Evolutionary conservation across 2,113 vertebrate species (phyloP), one percentile per base, ranked within the genome.

Genomic region (Vicugna pacos): DNA sequence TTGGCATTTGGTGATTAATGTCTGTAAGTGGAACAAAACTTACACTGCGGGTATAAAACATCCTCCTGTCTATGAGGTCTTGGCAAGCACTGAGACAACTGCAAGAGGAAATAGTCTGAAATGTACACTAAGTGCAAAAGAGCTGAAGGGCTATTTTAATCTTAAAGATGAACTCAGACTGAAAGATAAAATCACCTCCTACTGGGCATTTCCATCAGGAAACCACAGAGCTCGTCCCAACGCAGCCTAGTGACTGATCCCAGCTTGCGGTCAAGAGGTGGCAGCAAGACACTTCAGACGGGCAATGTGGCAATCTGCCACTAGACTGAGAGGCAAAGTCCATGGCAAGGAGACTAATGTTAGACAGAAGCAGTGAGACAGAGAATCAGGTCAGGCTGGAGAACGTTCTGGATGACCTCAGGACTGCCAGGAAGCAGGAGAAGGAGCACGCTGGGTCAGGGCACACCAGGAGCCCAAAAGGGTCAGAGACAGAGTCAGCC

Each of bases 1-100:
- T 85, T 96, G 88, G 52, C 56, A 32, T 85, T 48, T 56, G 24
- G 67, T 95, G 93, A 96, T 93, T 93, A 96, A 96, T 91, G 91
- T 73, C 35, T 81, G 30, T 73, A 56, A 85, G 28, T 69, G 52
- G 60, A 92, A 93, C 24, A 89, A 87, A 95, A 89, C 80, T 96
- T 83, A 79, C 3, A 67, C 70, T 81, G n/a, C 65, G 77, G 22
- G 20, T 60, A 94, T 95, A 95, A 96, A 96, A 85, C 73, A 92
- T 82, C 28, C 73, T 95, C 58, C 94, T 70, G 30, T 94, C 86
- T 69, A 67, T 46, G 93, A 94, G 89, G 81, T 81, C 70, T 96
- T 94, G 95, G 91, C 95, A 94, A 82, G 82, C 38, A n/a, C 89
- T 26, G 46, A 60, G 42, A 65, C 93, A 91, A 75, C 2, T 62